Evolutionary conservation across 2,113 vertebrate species (phyloP).

Genomic region (Elaphurus davidianus): DNA sequence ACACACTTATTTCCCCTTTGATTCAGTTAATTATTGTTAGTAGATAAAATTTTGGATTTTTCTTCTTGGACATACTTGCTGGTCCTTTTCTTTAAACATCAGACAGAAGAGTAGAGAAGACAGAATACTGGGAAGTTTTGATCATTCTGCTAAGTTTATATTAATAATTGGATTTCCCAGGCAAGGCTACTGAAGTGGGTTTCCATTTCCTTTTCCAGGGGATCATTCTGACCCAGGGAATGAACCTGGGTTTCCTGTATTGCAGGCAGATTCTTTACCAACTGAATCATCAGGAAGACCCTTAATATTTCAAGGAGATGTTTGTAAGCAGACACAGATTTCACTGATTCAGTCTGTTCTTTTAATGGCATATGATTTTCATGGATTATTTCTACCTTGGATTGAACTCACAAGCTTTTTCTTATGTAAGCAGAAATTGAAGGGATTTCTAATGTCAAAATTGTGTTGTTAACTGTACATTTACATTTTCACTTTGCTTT

Average conservation of each 20-base stretch:
- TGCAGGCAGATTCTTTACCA: neutral
- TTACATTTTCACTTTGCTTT: neutral
- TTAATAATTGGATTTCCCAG: neutral
- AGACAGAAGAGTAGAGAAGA: neutral
- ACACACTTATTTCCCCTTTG: neutral
- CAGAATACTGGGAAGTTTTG: neutral
- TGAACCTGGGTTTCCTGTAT: neutral
- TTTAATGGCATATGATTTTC: neutral
- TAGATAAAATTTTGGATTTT: neutral
- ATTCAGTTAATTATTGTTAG: neutral
- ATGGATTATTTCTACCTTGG: neutral
- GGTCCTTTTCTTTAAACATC: neutral
- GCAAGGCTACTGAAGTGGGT: neutral
- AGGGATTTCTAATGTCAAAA: neutral
- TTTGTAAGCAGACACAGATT: neutral
- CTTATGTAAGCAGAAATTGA: neutral
- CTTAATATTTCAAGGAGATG: neutral
- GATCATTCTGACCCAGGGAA: neutral
- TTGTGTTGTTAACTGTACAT: neutral
- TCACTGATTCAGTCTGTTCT: neutral
- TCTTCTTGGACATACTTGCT: neutral
- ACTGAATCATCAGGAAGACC: neutral
- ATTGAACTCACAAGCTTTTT: neutral
- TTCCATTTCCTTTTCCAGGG: neutral
- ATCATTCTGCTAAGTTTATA: neutral